A percentile compares a stretch with the other conserved stretches of the same genome.
phyloP scores from a whole-genome alignment of 2,113 vertebrate genomes.

The Halichoerus grypus region DNA sequence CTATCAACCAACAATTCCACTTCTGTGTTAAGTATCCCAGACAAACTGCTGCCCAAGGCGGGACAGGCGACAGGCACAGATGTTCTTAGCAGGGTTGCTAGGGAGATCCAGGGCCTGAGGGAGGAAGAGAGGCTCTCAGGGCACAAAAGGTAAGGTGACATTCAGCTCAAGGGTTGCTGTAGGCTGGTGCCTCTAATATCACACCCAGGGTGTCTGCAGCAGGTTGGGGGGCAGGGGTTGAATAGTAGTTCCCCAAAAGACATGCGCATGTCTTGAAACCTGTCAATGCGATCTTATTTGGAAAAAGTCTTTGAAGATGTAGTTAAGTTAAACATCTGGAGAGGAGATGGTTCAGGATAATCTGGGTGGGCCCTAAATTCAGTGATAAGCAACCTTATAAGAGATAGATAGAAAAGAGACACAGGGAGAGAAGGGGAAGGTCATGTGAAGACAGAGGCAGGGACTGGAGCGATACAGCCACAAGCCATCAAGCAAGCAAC shows the following conservation, averaged over 20 bases:
- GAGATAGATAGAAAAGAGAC: not conserved
- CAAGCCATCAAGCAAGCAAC: not conserved
- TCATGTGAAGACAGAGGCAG: not conserved
- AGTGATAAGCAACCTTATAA: not conserved
- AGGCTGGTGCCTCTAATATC: not conserved
- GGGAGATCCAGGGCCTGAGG: not conserved
- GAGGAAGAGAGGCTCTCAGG: not conserved
- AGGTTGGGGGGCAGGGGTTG: not conserved
- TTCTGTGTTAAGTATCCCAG: not conserved
- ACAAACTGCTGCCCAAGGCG: not conserved
- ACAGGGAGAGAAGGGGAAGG: not conserved
- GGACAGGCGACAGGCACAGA: not conserved
- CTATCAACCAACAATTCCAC: not conserved
- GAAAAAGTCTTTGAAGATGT: not conserved
- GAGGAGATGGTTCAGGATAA: not conserved
- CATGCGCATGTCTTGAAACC: not conserved
- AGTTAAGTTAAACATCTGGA: not conserved
- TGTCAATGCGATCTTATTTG: not conserved
- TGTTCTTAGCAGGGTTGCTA: not conserved
- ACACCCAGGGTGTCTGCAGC: not conserved
- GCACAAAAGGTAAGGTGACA: not conserved
- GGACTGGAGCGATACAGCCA: not conserved
- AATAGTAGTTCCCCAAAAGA: not conserved
- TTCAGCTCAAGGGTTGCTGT: not conserved
- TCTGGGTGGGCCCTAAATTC: not conserved